Base-by-base conservation (phyloP, 2,888 invertebrate species). In the Dastarcus helophoroides region DNA sequence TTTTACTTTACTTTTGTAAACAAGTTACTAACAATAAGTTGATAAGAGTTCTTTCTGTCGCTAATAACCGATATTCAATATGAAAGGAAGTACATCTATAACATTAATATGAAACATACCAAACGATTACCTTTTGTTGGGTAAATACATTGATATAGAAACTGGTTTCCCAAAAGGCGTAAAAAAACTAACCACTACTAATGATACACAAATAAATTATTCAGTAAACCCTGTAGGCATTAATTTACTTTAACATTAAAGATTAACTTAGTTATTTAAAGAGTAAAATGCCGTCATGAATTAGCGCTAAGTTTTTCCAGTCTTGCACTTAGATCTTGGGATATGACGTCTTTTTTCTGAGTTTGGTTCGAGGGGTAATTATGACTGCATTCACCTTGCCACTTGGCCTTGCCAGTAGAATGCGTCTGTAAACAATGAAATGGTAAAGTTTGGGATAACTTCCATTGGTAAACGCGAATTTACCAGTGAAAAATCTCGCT, bases 401-500 rank as follows among this genome's bases (percentile, higher is more conserved):
- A 80, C 46, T 73, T 71, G 38, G 79, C 79, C 58, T 77, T 77
- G 38, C 73, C 70, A 50, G 71, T 71, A 31, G 76, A 71, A 56
- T 79, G 79, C 26, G 78, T 76, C 79, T 79, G 63, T 33, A 70
- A 65, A 35, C 38, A 41, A 36, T 49, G 46, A 55, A 31, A 27
- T 3, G 14, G 15, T 25, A 14, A 5, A 26, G 10, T 12, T 29
- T 12, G n/a, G n/a, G n/a, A n/a, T n/a, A n/a, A n/a, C 11, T 11
- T 23, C 8, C 10, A 11, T 8, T 8, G 7, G 7, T 8, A 6
- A 11, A 11, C 6, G 8, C 26, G 15, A 33, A 59, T 67, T 68
- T 58, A 83, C 82, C 76, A 76, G 73, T 44, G 77, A 75, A 42
- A 82, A 72, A 62, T 85, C 80, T 42, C 84, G 69, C 50, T 76